Base-by-base conservation (phyloP, 2,888 invertebrate genomes). In the Pogonocherus hispidulus region DNA sequence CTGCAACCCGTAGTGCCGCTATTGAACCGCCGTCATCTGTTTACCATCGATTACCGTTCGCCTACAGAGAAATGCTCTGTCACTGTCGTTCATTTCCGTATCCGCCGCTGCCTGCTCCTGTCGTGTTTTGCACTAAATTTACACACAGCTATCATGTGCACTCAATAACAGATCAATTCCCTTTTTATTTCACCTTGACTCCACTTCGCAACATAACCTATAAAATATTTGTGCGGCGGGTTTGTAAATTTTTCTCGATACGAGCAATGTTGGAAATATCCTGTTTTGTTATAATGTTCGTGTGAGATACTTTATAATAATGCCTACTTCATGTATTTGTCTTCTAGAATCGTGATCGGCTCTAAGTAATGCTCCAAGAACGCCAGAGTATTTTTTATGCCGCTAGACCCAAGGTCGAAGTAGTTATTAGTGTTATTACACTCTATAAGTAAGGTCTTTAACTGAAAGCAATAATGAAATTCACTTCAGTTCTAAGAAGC, bases 1-100 rank as follows among this genome's bases (percentile, higher is more conserved):
- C 52, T 66, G 66, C 68, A 70, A 55, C 63, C 52, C 67, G 57
- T 66, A 56, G 64, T 70, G 67, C 56, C 62, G 66, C 66, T 72
- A 72, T 72, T 66, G 72, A 72, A 71, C 80, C 83, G 84, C 80
- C 83, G 84, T 84, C 84, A 84, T 85, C 85, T 85, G 85, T 82
- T 83, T 82, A 79, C 81, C 84, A 85, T 85, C 84, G 85, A 85
- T 85, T 85, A 81, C 82, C 83, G 81, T 80, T 82, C 83, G 81
- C 81, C 80, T 81, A 79, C 80, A 79, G 37, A 67, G 71, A 76
- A 78, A 75, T 75, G 80, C 77, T 78, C 78, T 80, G 80, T 80
- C 80, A 80, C 76, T 81, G 79, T 78, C 77, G 76, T 77, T 78
- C 75, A 74, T 77, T 78, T 79, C 76, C 76, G 78, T 73, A 74